Conservation (phyloP, 1,140 invertebrate genomes). For the Hetaerina americana region DNA sequence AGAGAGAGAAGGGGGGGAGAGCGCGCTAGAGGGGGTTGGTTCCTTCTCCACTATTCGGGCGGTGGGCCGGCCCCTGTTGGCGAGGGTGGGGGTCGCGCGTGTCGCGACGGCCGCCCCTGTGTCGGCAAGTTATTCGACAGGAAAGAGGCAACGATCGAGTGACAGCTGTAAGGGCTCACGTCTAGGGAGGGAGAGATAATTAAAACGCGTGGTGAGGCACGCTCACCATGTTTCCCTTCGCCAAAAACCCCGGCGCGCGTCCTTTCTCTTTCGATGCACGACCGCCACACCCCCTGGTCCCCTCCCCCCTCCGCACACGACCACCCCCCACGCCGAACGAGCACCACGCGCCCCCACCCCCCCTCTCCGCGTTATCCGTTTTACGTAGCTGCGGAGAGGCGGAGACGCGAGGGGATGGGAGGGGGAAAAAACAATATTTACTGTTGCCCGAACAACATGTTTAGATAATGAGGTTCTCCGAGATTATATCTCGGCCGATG, state of each 20-base stretch:
- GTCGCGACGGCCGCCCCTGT: not conserved
- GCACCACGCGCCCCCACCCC: too few relatives aligned
- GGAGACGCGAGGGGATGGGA: not conserved
- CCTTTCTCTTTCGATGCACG: too few relatives aligned
- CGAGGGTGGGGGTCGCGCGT: not conserved
- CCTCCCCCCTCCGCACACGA: not conserved
- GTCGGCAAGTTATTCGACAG: too few relatives aligned
- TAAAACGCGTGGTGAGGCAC: not conserved
- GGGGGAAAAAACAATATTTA: not conserved
- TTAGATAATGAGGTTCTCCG: not conserved
- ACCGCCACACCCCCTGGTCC: too few relatives aligned
- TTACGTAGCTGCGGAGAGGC: not conserved
- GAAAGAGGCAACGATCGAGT: not conserved
- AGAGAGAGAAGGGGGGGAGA: too few relatives aligned
- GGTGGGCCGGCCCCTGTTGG: too few relatives aligned
- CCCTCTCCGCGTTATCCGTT: not conserved
- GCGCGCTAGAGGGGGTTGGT: too few relatives aligned
- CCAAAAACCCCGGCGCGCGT: too few relatives aligned
- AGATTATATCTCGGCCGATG: not conserved
- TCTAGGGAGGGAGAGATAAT: not conserved
- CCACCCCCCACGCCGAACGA: too few relatives aligned
- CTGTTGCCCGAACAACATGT: not conserved
- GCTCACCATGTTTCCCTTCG: not conserved
- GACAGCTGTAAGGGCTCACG: not conserved
- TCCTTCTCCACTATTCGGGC: too few relatives aligned